phyloP scores from a whole-genome alignment of 92 coral and sea anemone genomes.

The Umimayanthus kanabou region DNA sequence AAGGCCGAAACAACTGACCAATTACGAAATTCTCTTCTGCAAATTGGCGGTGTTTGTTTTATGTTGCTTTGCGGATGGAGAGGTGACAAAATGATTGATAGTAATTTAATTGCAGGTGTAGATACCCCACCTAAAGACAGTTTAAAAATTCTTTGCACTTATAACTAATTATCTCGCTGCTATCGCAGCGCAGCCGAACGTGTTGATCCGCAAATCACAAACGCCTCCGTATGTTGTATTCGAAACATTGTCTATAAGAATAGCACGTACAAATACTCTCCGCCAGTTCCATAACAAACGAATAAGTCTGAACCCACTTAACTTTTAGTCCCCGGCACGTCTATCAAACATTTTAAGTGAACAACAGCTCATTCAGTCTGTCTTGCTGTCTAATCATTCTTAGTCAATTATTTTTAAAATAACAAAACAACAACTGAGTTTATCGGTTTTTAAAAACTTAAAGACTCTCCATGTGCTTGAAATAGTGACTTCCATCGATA shows the following conservation, averaged over 20 bases:
- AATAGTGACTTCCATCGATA: background rate
- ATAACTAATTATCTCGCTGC: constrained; percentile 30
- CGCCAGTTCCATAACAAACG: background rate
- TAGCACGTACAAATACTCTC: background rate
- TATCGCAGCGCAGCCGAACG: constrained; percentile 9
- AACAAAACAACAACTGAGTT: constrained; percentile 1
- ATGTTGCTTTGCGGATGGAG: constrained; percentile 37
- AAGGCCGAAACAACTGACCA: constrained; percentile 37
- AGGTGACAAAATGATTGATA: constrained; percentile 48
- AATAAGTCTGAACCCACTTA: background rate
- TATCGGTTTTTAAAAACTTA: background rate
- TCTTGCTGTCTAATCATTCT: background rate
- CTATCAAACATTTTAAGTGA: background rate
- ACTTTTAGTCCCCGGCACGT: background rate
- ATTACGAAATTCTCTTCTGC: constrained; percentile 35
- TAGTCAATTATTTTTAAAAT: background rate
- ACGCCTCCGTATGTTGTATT: background rate
- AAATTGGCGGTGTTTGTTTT: constrained; percentile 39
- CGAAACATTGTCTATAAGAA: constrained; percentile 5
- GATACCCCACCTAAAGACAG: constrained; percentile 47
- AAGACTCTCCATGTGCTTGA: background rate
- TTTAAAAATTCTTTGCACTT: constrained; percentile 36
- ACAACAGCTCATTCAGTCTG: constrained; percentile 5
- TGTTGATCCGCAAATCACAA: constrained; percentile 35
- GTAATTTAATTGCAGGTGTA: constrained; percentile 41